Conservation (phyloP, 2,797 vertebrate genomes). For the Sebastes vulpes region DNA sequence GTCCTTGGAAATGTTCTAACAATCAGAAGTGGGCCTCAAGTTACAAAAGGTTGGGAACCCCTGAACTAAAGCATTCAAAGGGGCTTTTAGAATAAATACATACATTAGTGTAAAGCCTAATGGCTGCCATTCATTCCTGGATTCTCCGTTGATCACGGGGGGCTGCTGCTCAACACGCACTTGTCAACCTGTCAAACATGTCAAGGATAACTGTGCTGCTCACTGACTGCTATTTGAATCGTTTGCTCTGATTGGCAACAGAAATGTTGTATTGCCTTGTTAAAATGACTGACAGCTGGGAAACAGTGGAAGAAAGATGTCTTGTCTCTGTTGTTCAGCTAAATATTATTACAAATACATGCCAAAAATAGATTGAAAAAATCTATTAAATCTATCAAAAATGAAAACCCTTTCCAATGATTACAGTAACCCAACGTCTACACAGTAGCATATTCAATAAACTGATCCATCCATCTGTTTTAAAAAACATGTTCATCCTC, state of each 20-base stretch:
- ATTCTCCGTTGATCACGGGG: slow-evolving; percentile 1
- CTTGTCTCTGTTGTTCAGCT: not conserved
- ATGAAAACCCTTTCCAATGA: not conserved
- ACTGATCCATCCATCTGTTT: not conserved
- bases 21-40: not conserved
- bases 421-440: not conserved
- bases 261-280: slow-evolving; percentile 25
- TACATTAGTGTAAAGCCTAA: not conserved
- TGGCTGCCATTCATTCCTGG: slow-evolving; percentile 9
- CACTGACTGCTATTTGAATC: slow-evolving; percentile 7
- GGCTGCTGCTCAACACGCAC: slow-evolving; percentile 14
- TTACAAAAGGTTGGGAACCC: not conserved
- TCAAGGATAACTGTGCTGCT: slow-evolving; percentile 14
- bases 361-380: not conserved
- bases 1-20: not conserved
- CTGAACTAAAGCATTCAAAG: not conserved
- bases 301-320: not conserved
- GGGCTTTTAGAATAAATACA: not conserved
- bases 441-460: not conserved
- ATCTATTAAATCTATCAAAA: not conserved
- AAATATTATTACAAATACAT: not conserved
- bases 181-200: slow-evolving; percentile 13
- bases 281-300: slow-evolving; percentile 53
- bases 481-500: not conserved
- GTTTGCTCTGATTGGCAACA: slow-evolving; percentile 7